Base-by-base conservation (phyloP, 2,888 invertebrate species). In the Tethea ocularis region DNA sequence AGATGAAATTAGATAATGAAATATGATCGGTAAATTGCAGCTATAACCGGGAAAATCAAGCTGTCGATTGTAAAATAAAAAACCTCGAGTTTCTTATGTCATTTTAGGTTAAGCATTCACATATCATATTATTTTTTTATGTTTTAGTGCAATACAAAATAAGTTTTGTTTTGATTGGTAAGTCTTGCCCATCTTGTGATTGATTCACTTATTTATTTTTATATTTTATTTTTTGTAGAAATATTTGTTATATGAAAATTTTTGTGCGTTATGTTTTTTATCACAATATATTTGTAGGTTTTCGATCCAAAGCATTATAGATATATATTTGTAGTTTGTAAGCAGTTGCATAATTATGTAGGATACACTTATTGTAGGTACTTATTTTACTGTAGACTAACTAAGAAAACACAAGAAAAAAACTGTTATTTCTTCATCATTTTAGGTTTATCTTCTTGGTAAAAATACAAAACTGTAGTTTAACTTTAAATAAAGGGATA, bases 121-220 rank as follows among this genome's bases (percentile, higher is more conserved):
- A 89, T 89, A 89, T 89, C 89, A 88, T 82, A 80, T 80, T 72
- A 74, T 72, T 58, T 67, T 66, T 74, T 71, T 57, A 56, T 64
- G 61, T 65, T 64, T 60, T 57, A 83, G 91, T 91, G 90, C 90
- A 90, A 90, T 91, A 91, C 87, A 56, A 29, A 36, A 33, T 58
- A 29, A 52, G 60, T 66, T n/a, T 68, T 62, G 69, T 68, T 73
- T 67, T 72, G 69, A 64, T 68, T 70, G 61, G 64, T 63, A 58
- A 69, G 72, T 86, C 88, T 89, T 90, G 89, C 88, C 86, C 46
- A 67, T 62, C 63, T 71, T 82, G 83, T 86, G 86, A 87, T 84
- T 68, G 68, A 60, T 59, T 64, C 46, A 20, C 41, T 41, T 46
- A 46, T 46, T 46, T 46, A 20, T 46, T 46, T 20, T 17, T 7